Evolutionary conservation across 2,113 vertebrate species (phyloP), one percentile per base, ranked within the genome.

Genomic region (Todiramphus saurophagus): DNA sequence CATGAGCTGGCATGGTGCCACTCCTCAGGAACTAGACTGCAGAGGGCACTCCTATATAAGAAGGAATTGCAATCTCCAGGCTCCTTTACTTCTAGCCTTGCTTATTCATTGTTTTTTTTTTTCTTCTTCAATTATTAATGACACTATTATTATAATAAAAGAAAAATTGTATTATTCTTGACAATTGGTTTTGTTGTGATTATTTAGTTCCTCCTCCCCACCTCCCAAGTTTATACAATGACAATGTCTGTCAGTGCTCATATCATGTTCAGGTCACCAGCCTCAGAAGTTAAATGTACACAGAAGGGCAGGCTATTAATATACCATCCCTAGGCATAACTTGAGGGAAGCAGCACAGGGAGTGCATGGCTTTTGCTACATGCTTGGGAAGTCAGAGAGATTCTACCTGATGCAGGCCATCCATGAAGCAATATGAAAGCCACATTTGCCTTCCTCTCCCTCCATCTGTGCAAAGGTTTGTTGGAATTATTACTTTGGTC

Each of bases 31-130:
- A 56, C 35, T 24, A 94, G 92, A 92, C 95, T 96, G 96, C 93
- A 96, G 94, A 95, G 93, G 95, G 93, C 95, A 97, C 92, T 96
- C 60, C 92, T 96, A 86, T 96, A 75, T 96, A 90, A 94, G 90
- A 86, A 93, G 88, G 92, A 94, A 90, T 74, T 78, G 14, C 37
- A 81, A 25, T 70, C 46, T 90, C 35, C 25, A 35, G 39, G 24
- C 60, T 93, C 76, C 51, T 91, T 89, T 95, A 67, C 59, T 89
- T 94, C 86, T 88, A 89, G 18, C 62, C 59, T 76, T 14, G 2
- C 83, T 88, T 56, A 72, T 78, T 92, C 86, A 62, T 83, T 80
- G 56, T 48, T 83, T 70, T 64, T 92, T 92, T 96, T 92, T 92
- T 85, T 83, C 55, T 90, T 88, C 48, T 83, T 94, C 89, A 74